Evolutionary conservation across 1,140 invertebrate genomes (phyloP).

Genomic region (Rhyacophila brunnea): DNA sequence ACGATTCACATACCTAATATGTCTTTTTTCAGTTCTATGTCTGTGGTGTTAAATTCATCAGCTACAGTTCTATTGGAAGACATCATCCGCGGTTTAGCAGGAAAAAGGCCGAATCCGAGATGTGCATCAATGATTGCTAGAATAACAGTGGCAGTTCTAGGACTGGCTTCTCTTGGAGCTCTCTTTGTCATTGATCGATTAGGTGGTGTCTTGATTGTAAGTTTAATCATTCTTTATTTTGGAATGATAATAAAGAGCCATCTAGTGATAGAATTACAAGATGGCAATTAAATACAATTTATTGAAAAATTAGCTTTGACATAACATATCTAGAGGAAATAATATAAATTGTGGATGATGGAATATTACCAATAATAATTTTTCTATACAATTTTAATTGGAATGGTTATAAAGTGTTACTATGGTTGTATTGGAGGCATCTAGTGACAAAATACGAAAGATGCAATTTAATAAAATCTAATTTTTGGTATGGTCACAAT

Average conservation of each 20-base stretch:
- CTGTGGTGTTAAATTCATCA: conserved; percentile 79
- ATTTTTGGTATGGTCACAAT: no score
- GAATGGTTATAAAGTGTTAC: no score
- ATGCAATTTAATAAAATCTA: no score
- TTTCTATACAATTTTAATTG: no score
- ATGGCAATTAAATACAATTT: no score
- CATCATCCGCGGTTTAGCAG: conserved; percentile 70
- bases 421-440: no score
- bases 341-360: no score
- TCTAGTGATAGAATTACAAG: background rate
- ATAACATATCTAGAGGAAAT: no score
- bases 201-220: conserved; percentile 71
- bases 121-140: conserved; percentile 66
- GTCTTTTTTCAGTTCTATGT: conserved; percentile 65
- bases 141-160: conserved; percentile 61
- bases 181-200: conserved; percentile 70
- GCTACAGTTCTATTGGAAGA: conserved; percentile 79
- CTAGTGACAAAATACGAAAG: no score
- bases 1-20: no score
- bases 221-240: conserved; percentile 13
- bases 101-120: conserved; percentile 60
- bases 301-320: no score
- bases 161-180: conserved; percentile 62
- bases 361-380: no score
- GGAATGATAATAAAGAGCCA: background rate